Percentiles rank a stretch among this genome's conserved stretches.
These are phyloP conservation scores for Drusus annulatus DNA, from an alignment of 1,140 invertebrate species.

Conservation along the genomic window DNA sequence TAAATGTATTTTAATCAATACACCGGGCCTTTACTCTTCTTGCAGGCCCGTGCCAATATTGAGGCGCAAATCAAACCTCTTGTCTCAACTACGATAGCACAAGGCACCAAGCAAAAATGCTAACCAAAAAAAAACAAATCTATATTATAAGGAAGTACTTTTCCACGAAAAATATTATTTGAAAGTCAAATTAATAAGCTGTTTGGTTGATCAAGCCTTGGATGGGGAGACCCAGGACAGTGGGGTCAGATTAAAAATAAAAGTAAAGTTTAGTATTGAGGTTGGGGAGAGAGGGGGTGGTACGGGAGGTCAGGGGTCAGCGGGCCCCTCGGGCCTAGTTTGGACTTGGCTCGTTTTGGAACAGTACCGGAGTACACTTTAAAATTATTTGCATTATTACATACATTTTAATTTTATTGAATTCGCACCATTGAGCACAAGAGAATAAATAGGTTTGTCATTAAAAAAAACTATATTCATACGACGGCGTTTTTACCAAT, in stretches of 20 bases:
- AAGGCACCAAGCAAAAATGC: neutral
- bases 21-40: neutral
- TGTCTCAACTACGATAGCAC: neutral
- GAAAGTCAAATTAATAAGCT: neutral
- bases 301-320: slow-evolving; percentile 51
- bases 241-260: slow-evolving; percentile 17
- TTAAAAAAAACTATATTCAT: no score
- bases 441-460: no score
- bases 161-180: neutral
- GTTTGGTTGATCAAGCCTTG: neutral
- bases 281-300: slow-evolving; percentile 33
- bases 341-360: slow-evolving; percentile 17
- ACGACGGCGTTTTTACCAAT: no score
- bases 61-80: neutral
- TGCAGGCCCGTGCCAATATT: slow-evolving; percentile 6
- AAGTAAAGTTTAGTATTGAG: slow-evolving; percentile 9
- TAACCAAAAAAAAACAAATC: no score
- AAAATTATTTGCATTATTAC: no score
- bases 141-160: neutral
- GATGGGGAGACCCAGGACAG: slow-evolving; percentile 15
- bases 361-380: neutral
- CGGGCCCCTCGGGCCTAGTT: slow-evolving; percentile 51
- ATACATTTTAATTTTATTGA: no score
- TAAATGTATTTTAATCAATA: no score
- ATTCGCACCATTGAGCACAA: no score